Percentiles rank a stretch among this genome's conserved stretches.
Conservation (phyloP, 2,888 invertebrate genomes). For the Eugnorisma glareosa region DNA sequence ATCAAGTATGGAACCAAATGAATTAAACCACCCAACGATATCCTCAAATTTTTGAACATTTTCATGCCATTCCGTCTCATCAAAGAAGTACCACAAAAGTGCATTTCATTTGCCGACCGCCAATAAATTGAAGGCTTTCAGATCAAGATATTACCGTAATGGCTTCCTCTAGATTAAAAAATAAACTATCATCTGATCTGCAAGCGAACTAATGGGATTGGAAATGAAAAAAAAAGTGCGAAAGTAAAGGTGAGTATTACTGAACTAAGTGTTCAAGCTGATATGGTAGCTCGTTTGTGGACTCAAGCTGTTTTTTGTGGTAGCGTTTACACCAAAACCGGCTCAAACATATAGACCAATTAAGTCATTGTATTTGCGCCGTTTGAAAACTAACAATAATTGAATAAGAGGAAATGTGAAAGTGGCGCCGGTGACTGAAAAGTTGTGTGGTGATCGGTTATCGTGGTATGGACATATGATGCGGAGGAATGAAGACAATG, state of each 20-base stretch:
- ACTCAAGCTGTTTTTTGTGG: not conserved
- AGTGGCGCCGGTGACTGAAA: too few species aligned
- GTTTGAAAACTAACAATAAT: too few species aligned
- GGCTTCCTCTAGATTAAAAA: conserved; percentile 74
- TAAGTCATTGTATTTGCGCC: too few species aligned
- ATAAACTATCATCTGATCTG: conserved; percentile 62
- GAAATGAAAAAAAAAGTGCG: conserved; percentile 52
- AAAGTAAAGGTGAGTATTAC: conserved; percentile 6
- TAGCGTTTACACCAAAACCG: too few species aligned
- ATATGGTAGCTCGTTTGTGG: not conserved
- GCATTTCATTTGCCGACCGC: conserved; percentile 79
- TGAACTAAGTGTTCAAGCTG: not conserved
- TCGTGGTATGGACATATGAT: too few species aligned
- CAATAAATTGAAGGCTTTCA: conserved; percentile 79
- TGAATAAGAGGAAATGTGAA: too few species aligned
- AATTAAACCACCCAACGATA: conserved; percentile 2
- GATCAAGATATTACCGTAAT: conserved; percentile 81
- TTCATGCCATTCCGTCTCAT: conserved; percentile 38
- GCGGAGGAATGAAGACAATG: too few species aligned
- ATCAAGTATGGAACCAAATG: not conserved
- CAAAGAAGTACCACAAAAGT: conserved; percentile 76
- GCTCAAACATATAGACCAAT: too few species aligned
- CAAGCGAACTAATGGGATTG: conserved; percentile 54
- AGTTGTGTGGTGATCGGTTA: too few species aligned
- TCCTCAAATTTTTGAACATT: not conserved